These are phyloP conservation scores for Cantharis lateralis DNA, from an alignment of 2,888 invertebrate species.

Conservation along the genomic window DNA sequence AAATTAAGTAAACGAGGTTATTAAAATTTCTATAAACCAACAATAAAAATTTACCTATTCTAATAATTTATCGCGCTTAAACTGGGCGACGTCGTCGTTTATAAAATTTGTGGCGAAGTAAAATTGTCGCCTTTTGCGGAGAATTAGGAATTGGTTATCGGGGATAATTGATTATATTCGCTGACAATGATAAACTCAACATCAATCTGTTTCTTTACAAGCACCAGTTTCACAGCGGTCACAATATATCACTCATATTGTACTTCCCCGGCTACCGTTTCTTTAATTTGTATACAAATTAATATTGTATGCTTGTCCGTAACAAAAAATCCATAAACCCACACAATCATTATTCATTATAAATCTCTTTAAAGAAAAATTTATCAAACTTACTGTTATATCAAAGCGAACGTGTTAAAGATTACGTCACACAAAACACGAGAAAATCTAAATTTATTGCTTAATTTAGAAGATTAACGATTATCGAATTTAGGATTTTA, in stretches of 20 bases:
- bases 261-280: neutral
- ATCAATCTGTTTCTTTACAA: neutral
- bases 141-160: neutral
- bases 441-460: neutral
- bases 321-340: neutral
- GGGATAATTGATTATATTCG: neutral
- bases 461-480: neutral
- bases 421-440: neutral
- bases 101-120: neutral
- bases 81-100: neutral
- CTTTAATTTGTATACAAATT: neutral
- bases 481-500: neutral
- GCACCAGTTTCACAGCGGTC: neutral
- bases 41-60: slow-evolving; percentile 37
- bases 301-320: neutral
- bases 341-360: neutral
- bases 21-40: neutral
- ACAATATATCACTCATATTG: neutral
- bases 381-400: neutral
- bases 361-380: neutral
- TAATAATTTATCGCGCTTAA: slow-evolving; percentile 37
- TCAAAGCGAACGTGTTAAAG: neutral
- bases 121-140: neutral
- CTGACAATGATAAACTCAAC: neutral
- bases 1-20: slow-evolving; percentile 1